Percentiles rank a stretch among this genome's conserved stretches.
Evolutionary conservation across 1,140 invertebrate genomes (phyloP).

Genomic region (Danaus plexippus): DNA sequence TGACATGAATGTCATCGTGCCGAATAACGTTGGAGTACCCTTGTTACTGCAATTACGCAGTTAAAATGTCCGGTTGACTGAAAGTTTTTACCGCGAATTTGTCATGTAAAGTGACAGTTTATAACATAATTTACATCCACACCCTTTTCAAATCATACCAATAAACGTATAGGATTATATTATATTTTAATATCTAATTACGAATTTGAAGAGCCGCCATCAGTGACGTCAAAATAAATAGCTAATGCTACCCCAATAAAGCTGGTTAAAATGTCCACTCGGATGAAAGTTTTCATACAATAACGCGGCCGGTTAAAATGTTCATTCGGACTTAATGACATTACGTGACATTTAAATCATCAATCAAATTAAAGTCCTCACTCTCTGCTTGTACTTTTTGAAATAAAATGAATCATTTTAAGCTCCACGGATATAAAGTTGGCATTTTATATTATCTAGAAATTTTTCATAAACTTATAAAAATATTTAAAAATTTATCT

Average conservation of each 20-base stretch:
- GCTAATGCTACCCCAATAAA: too few relatives aligned
- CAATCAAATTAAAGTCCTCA: conserved; percentile 27
- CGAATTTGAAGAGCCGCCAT: too few relatives aligned
- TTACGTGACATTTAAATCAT: conserved; percentile 35
- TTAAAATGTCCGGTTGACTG: conserved; percentile 35
- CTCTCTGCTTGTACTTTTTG: conserved; percentile 5
- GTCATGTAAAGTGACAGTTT: conserved; percentile 25
- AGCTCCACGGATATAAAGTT: not conserved
- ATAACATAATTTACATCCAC: conserved; percentile 17
- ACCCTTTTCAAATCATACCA: too few relatives aligned
- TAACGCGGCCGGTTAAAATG: conserved; percentile 4
- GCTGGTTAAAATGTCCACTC: conserved; percentile 9
- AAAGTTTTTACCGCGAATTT: conserved; percentile 30
- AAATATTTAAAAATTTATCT: not conserved
- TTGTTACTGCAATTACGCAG: conserved; percentile 59
- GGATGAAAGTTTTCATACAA: conserved; percentile 10
- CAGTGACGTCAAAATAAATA: too few relatives aligned
- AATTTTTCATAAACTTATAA: not conserved
- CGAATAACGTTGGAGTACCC: conserved; percentile 60
- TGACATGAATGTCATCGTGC: conserved; percentile 48
- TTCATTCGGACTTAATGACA: conserved; percentile 39
- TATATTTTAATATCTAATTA: too few relatives aligned
- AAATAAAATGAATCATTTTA: too few relatives aligned
- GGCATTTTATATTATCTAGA: not conserved
- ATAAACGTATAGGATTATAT: too few relatives aligned